A percentile compares a stretch with the other conserved stretches of the same genome.
These are phyloP conservation scores for Neodiprion fabricii DNA, from an alignment of 1,140 invertebrate genomes.

Conservation along the genomic window DNA sequence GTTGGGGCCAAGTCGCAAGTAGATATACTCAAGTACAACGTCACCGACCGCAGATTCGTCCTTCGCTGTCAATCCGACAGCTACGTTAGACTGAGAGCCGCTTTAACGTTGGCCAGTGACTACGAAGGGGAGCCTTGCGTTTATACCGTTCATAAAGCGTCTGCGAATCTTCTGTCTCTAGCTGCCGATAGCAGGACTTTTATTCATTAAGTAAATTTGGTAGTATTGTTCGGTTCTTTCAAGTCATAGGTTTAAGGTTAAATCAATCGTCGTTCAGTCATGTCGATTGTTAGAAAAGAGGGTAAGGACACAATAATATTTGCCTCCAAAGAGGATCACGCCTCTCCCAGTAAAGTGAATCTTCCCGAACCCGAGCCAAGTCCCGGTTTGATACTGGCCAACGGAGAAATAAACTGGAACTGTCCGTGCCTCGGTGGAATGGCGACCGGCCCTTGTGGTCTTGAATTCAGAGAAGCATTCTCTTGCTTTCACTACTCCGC, in stretches of 20 bases:
- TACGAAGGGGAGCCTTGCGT: conserved; percentile 63
- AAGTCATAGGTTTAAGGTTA: no score
- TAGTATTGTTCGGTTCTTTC: neutral
- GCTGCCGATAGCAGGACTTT: conserved; percentile 49
- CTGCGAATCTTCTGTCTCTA: conserved; percentile 55
- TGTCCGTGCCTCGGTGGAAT: conserved; percentile 96
- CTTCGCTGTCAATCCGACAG: conserved; percentile 64
- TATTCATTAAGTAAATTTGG: conserved; percentile 35
- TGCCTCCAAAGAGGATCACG: conserved; percentile 80
- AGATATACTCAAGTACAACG: conserved; percentile 67
- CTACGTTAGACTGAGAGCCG: conserved; percentile 64
- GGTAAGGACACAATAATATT: conserved; percentile 89
- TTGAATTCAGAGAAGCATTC: conserved; percentile 92
- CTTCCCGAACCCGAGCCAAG: conserved; percentile 76
- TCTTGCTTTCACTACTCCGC: conserved; percentile 91
- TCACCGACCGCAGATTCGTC: conserved; percentile 57
- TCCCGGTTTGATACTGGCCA: conserved; percentile 81
- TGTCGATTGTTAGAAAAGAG: conserved; percentile 58
- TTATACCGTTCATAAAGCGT: conserved; percentile 65
- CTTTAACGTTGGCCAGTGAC: conserved; percentile 63
- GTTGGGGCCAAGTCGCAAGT: conserved; percentile 62
- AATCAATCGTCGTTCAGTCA: conserved; percentile 29
- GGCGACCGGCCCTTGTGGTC: conserved; percentile 93
- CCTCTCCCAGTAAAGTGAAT: conserved; percentile 73
- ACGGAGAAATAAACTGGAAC: conserved; percentile 96